Evolutionary conservation across 2,797 vertebrate genomes (phyloP).

Genomic region (Podarcis lilfordi): DNA sequence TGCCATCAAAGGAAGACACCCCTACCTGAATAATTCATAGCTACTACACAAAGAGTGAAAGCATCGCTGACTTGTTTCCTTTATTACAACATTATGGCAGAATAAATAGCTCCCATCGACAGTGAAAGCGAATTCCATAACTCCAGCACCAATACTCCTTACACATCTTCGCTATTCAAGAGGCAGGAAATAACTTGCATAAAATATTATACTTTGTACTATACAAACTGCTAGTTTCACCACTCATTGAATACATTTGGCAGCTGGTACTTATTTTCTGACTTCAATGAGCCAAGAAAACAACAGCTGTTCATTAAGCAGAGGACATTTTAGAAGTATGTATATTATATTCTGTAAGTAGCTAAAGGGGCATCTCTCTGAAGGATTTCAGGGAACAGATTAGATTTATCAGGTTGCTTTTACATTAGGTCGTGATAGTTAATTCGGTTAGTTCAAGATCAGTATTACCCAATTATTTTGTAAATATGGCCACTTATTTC

Average conservation of each 20-base stretch:
- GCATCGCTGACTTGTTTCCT: conserved; percentile 57
- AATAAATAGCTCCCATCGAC: conserved; percentile 63
- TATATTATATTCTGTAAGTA: conserved; percentile 58
- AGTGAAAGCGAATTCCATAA: conserved; percentile 63
- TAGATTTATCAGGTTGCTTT: conserved; percentile 63
- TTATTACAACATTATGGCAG: conserved; percentile 51
- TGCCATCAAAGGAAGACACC: neutral
- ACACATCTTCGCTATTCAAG: conserved; percentile 70
- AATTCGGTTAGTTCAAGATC: conserved; percentile 58
- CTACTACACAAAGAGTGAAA: conserved; percentile 39
- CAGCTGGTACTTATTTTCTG: conserved; percentile 76
- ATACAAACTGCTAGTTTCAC: conserved; percentile 75
- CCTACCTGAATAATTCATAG: conserved; percentile 3
- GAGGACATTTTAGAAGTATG: conserved; percentile 71
- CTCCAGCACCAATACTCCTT: conserved; percentile 61
- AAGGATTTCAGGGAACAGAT: conserved; percentile 62
- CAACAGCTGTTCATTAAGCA: conserved; percentile 78
- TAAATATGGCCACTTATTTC: conserved; percentile 52
- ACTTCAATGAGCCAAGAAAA: conserved; percentile 74
- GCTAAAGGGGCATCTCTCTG: conserved; percentile 63
- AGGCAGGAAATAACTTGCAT: conserved; percentile 77
- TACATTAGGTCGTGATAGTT: conserved; percentile 59
- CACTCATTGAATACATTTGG: conserved; percentile 72
- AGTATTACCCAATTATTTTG: conserved; percentile 62
- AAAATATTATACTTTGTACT: conserved; percentile 79